Base-by-base conservation (phyloP, 2,797 vertebrate genomes). In the Antennarius maculatus region DNA sequence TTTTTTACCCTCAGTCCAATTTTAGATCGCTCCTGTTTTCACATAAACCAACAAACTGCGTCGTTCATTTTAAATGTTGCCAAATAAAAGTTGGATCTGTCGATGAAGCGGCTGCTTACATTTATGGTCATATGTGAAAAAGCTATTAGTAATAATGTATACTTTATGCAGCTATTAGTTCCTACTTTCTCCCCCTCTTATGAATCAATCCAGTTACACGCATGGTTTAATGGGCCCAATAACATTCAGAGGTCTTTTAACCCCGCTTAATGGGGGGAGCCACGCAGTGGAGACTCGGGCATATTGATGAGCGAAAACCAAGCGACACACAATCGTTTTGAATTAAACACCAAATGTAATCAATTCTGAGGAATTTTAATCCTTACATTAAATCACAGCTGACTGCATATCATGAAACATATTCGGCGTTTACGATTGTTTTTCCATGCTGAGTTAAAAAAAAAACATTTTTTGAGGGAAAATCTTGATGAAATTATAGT, bases 141-240 rank as follows among this genome's bases (percentile, higher is more conserved):
- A 49, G 54, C 59, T 29, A 64, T 86, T 77, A 54, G 45, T 73
- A 64, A 72, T 79, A 57, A 76, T 81, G 49, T 78, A 71, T 71
- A 57, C 73, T 79, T 87, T 59, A 80, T 84, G 79, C 77, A 60
- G 62, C 74, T 54, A n/a, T 73, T 50, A 54, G 34, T 57, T 29
- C 60, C 41, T 50, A 10, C 31, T 64, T 52, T 46, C 9, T 6
- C 65, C 15, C 15, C 56, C 65, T 73, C 63, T 68, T 69, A 69
- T 61, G 48, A 15, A 23, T 47, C 39, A 49, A 68, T 56, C 37
- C 39, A 61, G 43, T 51, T 73, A 10, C 18, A n/a, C 16, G 28
- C 57, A 56, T 17, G 34, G 59, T 61, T 69, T 76, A 77, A 75
- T 73, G 31, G 66, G 57, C 59, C 65, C 61, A 66, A 47, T 74